These are phyloP conservation scores for Wasmannia auropunctata DNA, from an alignment of 1,140 invertebrate species.

Conservation along the genomic window DNA sequence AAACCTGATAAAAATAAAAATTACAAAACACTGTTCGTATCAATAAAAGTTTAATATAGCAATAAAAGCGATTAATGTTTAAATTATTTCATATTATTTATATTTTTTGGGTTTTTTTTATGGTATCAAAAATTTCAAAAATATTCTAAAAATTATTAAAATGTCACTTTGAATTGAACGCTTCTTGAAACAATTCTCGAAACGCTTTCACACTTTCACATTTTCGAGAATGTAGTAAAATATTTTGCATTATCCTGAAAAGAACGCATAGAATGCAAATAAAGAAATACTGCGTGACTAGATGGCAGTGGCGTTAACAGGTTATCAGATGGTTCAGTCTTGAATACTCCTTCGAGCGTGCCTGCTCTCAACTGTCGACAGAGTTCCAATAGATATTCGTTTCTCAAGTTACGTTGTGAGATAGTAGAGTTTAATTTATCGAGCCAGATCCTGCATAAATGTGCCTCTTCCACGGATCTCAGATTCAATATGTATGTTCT, in stretches of 20 bases:
- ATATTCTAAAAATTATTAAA: too few species aligned
- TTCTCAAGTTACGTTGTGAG: constrained; percentile 78
- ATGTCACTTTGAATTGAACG: neutral
- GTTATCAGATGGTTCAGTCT: constrained; percentile 73
- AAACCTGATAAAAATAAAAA: constrained; percentile 44
- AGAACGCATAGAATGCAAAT: neutral
- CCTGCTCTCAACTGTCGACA: constrained; percentile 77
- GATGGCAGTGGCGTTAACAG: constrained; percentile 61
- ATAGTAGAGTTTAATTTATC: constrained; percentile 77
- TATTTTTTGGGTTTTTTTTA: too few species aligned
- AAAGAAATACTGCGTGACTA: constrained; percentile 58
- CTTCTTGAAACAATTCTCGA: neutral
- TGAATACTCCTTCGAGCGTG: constrained; percentile 78
- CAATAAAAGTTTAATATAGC: too few species aligned
- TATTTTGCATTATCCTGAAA: neutral
- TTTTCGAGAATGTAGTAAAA: constrained; percentile 11
- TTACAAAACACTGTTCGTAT: too few species aligned
- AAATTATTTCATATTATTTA: too few species aligned
- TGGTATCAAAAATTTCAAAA: too few species aligned
- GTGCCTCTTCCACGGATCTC: constrained; percentile 68
- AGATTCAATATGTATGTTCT: constrained; percentile 77
- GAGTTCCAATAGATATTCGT: constrained; percentile 81
- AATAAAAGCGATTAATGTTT: too few species aligned
- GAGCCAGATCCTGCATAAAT: constrained; percentile 81
- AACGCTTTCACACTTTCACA: neutral